These are phyloP conservation scores for Hypomesus transpacificus DNA, from an alignment of 2,113 vertebrate species.

Conservation along the genomic window DNA sequence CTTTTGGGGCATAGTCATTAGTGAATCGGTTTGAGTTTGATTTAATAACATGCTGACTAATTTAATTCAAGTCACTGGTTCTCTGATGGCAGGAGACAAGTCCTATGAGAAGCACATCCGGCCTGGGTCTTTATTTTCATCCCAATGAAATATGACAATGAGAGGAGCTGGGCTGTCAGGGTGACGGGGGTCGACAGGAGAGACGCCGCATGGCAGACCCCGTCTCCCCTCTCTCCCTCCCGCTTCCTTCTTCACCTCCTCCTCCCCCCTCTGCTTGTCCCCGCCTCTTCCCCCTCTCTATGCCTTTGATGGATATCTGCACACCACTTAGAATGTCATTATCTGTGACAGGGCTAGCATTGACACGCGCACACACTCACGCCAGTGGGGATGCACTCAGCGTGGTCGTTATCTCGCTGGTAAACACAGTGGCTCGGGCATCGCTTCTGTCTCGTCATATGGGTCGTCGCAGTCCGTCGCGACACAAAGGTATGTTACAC, in stretches of 20 bases:
- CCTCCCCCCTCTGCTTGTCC: slow-evolving; percentile 15
- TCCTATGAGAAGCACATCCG: slow-evolving; percentile 64
- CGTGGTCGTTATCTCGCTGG: no score
- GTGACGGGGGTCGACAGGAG: slow-evolving; percentile 25
- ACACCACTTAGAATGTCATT: slow-evolving; percentile 42
- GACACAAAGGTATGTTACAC: no score
- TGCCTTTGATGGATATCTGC: slow-evolving; percentile 45
- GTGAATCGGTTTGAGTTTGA: slow-evolving; percentile 63
- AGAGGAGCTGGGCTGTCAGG: slow-evolving; percentile 50
- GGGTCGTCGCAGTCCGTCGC: no score
- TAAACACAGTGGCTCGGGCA: no score
- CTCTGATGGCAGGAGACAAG: slow-evolving; percentile 57
- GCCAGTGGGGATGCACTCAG: neutral
- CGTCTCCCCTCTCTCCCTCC: no score
- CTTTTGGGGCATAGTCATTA: slow-evolving; percentile 66
- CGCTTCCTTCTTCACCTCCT: neutral
- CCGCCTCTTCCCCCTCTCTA: no score
- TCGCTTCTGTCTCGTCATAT: no score
- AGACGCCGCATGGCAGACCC: slow-evolving; percentile 14
- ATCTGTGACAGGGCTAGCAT: slow-evolving; percentile 43
- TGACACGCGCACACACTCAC: slow-evolving; percentile 21
- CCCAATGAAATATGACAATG: slow-evolving; percentile 64
- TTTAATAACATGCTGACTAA: slow-evolving; percentile 71
- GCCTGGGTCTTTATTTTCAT: slow-evolving; percentile 68
- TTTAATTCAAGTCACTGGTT: slow-evolving; percentile 67